Percentiles rank a stretch among this genome's conserved stretches.
Evolutionary conservation across 2,113 vertebrate species (phyloP).

Genomic region (Corythoichthys haematopterus): DNA sequence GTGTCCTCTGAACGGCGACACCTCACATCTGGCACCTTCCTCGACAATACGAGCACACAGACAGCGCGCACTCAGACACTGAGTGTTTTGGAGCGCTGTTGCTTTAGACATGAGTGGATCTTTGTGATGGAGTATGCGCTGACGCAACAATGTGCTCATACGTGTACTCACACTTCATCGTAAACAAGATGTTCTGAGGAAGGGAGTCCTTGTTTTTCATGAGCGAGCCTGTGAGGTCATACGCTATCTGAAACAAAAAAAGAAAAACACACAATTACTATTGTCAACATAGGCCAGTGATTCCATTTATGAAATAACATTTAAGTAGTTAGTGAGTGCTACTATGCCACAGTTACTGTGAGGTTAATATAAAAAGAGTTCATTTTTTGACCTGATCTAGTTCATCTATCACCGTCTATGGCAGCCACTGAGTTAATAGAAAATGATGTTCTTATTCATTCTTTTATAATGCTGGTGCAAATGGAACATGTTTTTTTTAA

Average conservation of each 20-base stretch:
- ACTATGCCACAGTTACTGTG: no score
- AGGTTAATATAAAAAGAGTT: no score
- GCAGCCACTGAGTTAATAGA: neutral
- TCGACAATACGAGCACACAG: constrained; percentile 62
- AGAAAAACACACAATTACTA: constrained; percentile 8
- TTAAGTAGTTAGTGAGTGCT: no score
- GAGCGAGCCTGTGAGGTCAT: constrained; percentile 82
- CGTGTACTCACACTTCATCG: constrained; percentile 88
- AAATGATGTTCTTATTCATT: constrained; percentile 4
- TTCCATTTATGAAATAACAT: no score
- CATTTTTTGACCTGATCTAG: no score
- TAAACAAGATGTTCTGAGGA: constrained; percentile 88
- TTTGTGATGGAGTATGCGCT: constrained; percentile 45
- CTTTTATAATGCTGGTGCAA: neutral
- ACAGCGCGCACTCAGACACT: constrained; percentile 37
- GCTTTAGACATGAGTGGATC: constrained; percentile 42
- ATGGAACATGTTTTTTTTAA: constrained; percentile 5
- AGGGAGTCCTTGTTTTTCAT: constrained; percentile 90
- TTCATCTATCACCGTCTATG: neutral
- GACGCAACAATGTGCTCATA: constrained; percentile 48
- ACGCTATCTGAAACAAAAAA: constrained; percentile 78
- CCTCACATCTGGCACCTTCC: constrained; percentile 65
- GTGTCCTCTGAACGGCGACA: constrained; percentile 54
- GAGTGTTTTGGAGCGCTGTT: constrained; percentile 39
- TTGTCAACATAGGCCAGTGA: neutral